phyloP scores from a whole-genome alignment of 2,888 invertebrate genomes.

The Aspidapion aeneum region DNA sequence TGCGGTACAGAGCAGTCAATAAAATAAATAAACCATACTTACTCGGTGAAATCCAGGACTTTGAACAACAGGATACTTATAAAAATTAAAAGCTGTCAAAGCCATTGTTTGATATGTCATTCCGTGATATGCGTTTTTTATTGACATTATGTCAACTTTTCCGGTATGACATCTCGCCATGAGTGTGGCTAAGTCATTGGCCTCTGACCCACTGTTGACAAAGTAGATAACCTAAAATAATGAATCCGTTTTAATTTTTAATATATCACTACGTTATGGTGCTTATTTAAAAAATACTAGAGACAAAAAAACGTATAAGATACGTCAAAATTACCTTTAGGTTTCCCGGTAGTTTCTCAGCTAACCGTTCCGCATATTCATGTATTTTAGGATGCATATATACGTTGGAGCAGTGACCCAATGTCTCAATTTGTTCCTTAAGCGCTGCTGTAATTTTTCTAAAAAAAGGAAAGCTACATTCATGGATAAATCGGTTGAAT shows the following conservation, averaged over 20 bases:
- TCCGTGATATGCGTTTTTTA: slow-evolving; percentile 92
- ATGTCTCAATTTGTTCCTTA: slow-evolving; percentile 69
- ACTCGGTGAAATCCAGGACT: slow-evolving; percentile 75
- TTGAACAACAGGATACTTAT: slow-evolving; percentile 72
- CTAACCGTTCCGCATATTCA: slow-evolving; percentile 83
- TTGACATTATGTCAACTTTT: slow-evolving; percentile 77
- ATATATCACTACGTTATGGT: slow-evolving; percentile 2
- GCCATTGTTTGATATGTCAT: slow-evolving; percentile 83
- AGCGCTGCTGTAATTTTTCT: slow-evolving; percentile 84
- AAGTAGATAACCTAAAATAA: slow-evolving; percentile 76
- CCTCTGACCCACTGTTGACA: slow-evolving; percentile 96
- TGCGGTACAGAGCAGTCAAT: no score
- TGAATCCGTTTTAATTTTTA: slow-evolving; percentile 6
- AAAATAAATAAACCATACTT: no score
- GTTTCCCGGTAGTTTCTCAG: slow-evolving; percentile 77
- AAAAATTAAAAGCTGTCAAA: slow-evolving; percentile 69
- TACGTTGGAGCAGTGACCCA: slow-evolving; percentile 93
- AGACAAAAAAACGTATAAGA: no score
- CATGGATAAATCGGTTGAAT: no score
- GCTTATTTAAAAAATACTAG: not conserved
- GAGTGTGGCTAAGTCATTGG: slow-evolving; percentile 90
- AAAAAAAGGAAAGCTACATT: no score
- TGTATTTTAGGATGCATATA: slow-evolving; percentile 89
- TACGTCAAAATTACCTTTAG: slow-evolving; percentile 75
- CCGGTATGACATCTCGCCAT: slow-evolving; percentile 85